phyloP scores from a whole-genome alignment of 2,113 vertebrate species.

The Microtus oregoni region DNA sequence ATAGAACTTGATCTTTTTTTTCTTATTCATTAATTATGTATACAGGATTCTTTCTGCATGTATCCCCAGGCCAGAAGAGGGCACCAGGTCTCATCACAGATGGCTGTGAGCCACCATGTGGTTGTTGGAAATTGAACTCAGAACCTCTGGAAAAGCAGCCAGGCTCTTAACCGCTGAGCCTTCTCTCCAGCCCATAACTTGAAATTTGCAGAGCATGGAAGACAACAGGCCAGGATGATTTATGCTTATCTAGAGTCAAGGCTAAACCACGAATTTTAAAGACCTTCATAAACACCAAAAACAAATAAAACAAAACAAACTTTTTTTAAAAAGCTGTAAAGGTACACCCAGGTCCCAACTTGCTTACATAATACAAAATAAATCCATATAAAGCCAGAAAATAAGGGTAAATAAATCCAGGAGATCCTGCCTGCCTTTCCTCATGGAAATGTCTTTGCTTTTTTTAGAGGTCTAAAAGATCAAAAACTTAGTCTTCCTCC shows the following conservation, averaged over 20 bases:
- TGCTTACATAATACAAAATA: background rate
- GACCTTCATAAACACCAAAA: background rate
- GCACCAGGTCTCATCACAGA: too few relatives aligned
- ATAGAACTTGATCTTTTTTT: too few relatives aligned
- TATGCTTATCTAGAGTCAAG: background rate
- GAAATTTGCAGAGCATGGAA: background rate
- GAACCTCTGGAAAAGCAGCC: too few relatives aligned
- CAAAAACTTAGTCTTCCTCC: background rate
- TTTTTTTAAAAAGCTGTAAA: background rate
- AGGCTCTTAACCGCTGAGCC: too few relatives aligned
- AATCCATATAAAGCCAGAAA: conserved; percentile 8
- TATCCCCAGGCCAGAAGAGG: too few relatives aligned
- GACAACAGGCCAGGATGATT: background rate
- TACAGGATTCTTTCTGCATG: too few relatives aligned
- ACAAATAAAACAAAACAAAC: too few relatives aligned
- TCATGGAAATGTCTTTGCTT: background rate
- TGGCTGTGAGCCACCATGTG: too few relatives aligned
- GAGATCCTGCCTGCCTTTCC: background rate
- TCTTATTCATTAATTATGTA: too few relatives aligned
- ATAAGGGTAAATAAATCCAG: background rate
- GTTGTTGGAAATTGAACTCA: too few relatives aligned
- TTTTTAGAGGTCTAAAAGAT: background rate
- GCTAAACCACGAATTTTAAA: background rate
- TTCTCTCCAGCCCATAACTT: too few relatives aligned
- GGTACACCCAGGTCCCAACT: background rate